These are phyloP conservation scores for Polypterus bichir DNA, from an alignment of 2,113 vertebrate species.

Conservation along the genomic window DNA sequence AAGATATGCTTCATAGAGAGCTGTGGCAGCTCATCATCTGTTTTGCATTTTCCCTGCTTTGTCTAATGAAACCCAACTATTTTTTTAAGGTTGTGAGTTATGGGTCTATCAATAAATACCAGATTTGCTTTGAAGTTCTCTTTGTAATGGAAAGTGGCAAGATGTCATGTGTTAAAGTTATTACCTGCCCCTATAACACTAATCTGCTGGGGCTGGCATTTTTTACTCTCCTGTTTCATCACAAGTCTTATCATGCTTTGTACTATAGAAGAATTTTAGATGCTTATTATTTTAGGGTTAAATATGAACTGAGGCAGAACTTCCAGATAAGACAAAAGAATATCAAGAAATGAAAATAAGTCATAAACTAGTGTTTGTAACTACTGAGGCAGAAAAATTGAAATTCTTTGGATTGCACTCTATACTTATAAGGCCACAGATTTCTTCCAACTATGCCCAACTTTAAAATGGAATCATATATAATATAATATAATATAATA, in stretches of 20 bases:
- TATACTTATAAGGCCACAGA: too few relatives aligned
- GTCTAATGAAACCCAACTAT: conserved; percentile 55
- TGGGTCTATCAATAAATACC: conserved; percentile 53
- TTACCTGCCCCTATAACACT: conserved; percentile 43
- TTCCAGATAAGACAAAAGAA: too few relatives aligned
- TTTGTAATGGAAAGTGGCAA: conserved; percentile 47
- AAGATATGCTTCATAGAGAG: conserved; percentile 18
- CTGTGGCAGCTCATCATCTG: conserved; percentile 45
- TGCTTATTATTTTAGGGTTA: too few relatives aligned
- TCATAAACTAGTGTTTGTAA: too few relatives aligned
- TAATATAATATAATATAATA: too few relatives aligned
- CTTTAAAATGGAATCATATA: too few relatives aligned
- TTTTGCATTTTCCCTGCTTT: conserved; percentile 47
- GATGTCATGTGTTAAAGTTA: conserved; percentile 58
- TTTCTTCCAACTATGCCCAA: too few relatives aligned
- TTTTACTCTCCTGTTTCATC: conserved; percentile 28
- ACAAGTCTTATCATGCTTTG: conserved; percentile 45
- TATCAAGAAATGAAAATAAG: too few relatives aligned
- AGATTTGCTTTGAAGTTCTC: conserved; percentile 54
- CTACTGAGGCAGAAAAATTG: too few relatives aligned
- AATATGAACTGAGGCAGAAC: too few relatives aligned
- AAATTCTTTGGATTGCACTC: too few relatives aligned
- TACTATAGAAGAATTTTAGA: too few relatives aligned
- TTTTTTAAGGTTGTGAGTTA: conserved; percentile 54
- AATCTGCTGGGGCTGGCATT: conserved; percentile 41